Base-by-base conservation (phyloP, 2,888 invertebrate genomes). In the Cerastis rubricosa region DNA sequence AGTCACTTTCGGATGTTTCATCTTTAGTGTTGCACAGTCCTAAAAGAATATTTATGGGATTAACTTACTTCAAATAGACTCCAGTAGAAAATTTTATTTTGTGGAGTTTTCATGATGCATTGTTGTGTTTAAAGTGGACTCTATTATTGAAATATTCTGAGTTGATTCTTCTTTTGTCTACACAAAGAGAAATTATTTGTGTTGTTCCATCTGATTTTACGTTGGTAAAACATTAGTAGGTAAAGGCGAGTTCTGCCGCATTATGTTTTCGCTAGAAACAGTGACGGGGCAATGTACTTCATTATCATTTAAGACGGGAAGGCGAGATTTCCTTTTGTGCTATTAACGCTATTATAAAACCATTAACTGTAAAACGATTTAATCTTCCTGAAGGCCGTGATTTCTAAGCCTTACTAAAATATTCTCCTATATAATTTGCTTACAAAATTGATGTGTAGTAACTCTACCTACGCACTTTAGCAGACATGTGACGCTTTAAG, bases 341-440 rank as follows among this genome's bases (percentile, higher is more conserved):
- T 74, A 45, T 74, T 35, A 81, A 51, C 17, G 61, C 66, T 80
- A 78, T 78, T 71, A 83, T 78, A 83, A 63, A 83, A 67, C 83
- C 67, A 78, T 80, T 83, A 80, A 45, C 80, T 71, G 25, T 45
- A 51, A 83, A 78, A 83, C 67, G 63, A 69, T 65, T 65, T 19
- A 76, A 76, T 79, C 19, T 35, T 45, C 29, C 17, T 49, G 14
- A 64, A 64, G 25, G 11, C 25, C 25, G 54, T 45, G 57, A 45
- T 49, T 76, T 68, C 47, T 57, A 65, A 49, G 25, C 49, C 22
- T 68, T 40, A 76, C 57, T 66, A 22, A 66, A 66, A 61, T 74
- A 81, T 45, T 81, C 29, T 43, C 8, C 54, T 1, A 40, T 25
- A 45, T 29, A 17, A 40, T 29, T 29, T 59, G 7, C 29, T 61